Percentiles rank a stretch among this genome's conserved stretches.
phyloP scores from a whole-genome alignment of 2,113 vertebrate species.

The Notothenia rossii region DNA sequence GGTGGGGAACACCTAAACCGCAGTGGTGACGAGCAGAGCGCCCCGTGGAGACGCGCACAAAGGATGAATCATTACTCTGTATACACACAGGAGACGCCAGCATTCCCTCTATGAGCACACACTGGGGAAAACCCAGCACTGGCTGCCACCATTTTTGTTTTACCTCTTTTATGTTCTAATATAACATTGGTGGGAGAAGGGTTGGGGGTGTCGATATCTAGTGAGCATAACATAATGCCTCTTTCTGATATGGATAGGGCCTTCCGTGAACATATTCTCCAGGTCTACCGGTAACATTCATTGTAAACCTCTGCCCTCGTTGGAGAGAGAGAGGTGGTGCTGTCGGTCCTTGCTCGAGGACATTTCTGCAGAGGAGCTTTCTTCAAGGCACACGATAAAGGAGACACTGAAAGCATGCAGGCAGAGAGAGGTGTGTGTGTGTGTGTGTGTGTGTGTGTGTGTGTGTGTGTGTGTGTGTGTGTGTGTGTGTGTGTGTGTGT shows the following conservation, averaged over 20 bases:
- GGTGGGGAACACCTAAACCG: slow-evolving; percentile 61
- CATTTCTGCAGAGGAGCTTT: slow-evolving; percentile 38
- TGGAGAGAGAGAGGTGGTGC: neutral
- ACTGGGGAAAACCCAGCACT: slow-evolving; percentile 44
- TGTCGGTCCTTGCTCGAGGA: slow-evolving; percentile 60
- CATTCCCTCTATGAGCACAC: slow-evolving; percentile 48
- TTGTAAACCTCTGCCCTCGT: slow-evolving; percentile 29
- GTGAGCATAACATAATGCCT: slow-evolving; percentile 60
- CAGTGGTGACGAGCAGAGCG: slow-evolving; percentile 27
- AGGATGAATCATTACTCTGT: slow-evolving; percentile 56
- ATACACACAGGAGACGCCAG: slow-evolving; percentile 50
- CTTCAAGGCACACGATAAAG: slow-evolving; percentile 41
- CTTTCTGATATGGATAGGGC: slow-evolving; percentile 6
- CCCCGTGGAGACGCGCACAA: slow-evolving; percentile 51
- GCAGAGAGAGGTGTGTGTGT: neutral
- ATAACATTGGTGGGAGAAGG: slow-evolving; percentile 34
- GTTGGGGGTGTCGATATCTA: slow-evolving; percentile 46
- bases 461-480: too few species aligned
- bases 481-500: neutral
- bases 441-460: too few species aligned
- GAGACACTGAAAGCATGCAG: slow-evolving; percentile 13
- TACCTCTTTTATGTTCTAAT: slow-evolving; percentile 47
- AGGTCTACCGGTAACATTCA: slow-evolving; percentile 39
- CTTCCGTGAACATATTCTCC: slow-evolving; percentile 20
- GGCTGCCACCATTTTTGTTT: slow-evolving; percentile 40